These are phyloP conservation scores for Bombus consobrinus DNA, from an alignment of 1,140 invertebrate genomes.

Conservation along the genomic window DNA sequence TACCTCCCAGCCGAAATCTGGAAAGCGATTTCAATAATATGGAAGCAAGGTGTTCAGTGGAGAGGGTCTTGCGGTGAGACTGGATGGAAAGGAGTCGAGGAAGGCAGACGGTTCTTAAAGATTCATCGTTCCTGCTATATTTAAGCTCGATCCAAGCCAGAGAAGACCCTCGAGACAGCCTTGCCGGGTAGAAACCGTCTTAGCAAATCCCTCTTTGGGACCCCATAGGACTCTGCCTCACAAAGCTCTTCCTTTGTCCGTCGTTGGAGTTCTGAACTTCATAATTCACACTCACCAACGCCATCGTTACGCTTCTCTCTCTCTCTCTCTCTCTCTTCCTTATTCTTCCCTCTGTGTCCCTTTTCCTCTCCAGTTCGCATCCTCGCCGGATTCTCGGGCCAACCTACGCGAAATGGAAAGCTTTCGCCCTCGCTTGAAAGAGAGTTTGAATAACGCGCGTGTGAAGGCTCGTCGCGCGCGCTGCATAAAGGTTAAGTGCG, in stretches of 20 bases:
- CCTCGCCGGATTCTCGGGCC: not conserved
- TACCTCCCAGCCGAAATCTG: conserved; percentile 8
- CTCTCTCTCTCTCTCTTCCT: not conserved
- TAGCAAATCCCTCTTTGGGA: conserved; percentile 42
- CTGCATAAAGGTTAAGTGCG: not conserved
- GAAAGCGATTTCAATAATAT: conserved; percentile 42
- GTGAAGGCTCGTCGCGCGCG: not conserved
- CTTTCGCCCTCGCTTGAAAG: not conserved
- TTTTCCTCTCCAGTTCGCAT: not conserved
- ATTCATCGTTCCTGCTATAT: conserved; percentile 61
- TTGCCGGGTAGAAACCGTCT: conserved; percentile 25
- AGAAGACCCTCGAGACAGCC: conserved; percentile 41
- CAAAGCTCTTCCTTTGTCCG: conserved; percentile 54
- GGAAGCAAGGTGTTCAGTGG: not conserved
- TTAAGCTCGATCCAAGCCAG: conserved; percentile 54
- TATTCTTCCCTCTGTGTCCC: not conserved
- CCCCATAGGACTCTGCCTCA: conserved; percentile 20
- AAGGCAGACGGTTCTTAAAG: conserved; percentile 59
- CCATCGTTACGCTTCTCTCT: not conserved
- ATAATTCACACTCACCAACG: conserved; percentile 48
- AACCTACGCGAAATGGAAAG: not conserved
- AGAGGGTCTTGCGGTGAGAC: conserved; percentile 22
- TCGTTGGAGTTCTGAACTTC: conserved; percentile 48
- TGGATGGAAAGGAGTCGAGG: conserved; percentile 27
- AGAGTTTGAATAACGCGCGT: conserved; percentile 38